Percentiles rank a stretch among this genome's conserved stretches.
phyloP scores from a whole-genome alignment of 2,113 vertebrate genomes.

The Excalfactoria chinensis region DNA sequence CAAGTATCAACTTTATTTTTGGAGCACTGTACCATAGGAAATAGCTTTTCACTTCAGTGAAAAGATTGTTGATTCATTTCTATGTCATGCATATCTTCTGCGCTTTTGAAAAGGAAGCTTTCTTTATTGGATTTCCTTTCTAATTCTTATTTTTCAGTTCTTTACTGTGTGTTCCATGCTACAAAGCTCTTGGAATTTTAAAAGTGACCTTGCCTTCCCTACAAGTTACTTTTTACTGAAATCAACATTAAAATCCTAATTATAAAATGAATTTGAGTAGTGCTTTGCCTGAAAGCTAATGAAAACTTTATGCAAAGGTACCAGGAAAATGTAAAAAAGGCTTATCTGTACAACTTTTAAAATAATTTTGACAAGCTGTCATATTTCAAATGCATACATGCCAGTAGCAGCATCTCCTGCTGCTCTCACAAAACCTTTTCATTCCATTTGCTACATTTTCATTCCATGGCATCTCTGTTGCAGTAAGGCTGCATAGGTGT shows the following conservation, averaged over 20 bases:
- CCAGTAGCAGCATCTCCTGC: background rate
- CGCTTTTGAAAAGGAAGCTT: background rate
- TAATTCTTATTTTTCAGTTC: background rate
- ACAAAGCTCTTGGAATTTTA: background rate
- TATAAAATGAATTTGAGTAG: background rate
- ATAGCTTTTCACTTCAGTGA: background rate
- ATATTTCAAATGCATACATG: background rate
- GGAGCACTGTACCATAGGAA: background rate
- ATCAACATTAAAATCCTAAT: background rate
- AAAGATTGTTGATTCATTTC: slow-evolving; percentile 20
- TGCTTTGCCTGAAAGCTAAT: background rate
- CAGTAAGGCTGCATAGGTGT: background rate
- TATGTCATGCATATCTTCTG: background rate
- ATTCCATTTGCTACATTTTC: background rate
- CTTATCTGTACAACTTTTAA: background rate
- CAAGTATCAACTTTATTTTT: background rate
- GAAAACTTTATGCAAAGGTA: background rate
- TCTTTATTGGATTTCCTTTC: background rate
- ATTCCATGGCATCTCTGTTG: background rate
- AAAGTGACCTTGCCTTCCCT: background rate
- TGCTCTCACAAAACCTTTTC: background rate
- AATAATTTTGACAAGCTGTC: background rate
- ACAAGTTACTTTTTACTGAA: background rate
- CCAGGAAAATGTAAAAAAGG: background rate
- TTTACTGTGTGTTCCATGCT: background rate